A percentile compares a stretch with the other conserved stretches of the same genome.
Evolutionary conservation across 2,113 vertebrate genomes (phyloP).

Genomic region (Balaenoptera acutorostrata): DNA sequence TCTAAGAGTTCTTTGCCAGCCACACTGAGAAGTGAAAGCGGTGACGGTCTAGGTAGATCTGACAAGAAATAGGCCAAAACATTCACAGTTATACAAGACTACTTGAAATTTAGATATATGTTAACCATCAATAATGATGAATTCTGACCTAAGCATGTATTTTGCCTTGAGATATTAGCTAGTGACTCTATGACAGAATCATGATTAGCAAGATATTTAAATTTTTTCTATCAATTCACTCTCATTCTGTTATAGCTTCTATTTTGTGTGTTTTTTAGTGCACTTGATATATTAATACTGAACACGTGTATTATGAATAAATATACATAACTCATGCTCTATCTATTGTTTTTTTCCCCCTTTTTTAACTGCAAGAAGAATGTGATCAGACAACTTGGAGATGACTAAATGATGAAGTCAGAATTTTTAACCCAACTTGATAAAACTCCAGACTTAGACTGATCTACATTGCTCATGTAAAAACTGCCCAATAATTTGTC

Average conservation of each 20-base stretch:
- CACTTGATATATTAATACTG: background rate
- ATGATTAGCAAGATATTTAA: slow-evolving; percentile 2
- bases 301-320: slow-evolving; percentile 10
- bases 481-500: slow-evolving; percentile 1
- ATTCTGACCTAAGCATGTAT: slow-evolving; percentile 11
- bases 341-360: too few relatives aligned
- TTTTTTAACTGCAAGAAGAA: background rate
- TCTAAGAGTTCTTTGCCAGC: background rate
- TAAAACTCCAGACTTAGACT: background rate
- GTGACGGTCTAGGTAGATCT: background rate
- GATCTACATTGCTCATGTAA: background rate
- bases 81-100: slow-evolving; percentile 8
- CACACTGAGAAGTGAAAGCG: background rate
- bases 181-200: background rate
- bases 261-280: slow-evolving; percentile 12
- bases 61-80: background rate
- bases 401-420: slow-evolving; percentile 18
- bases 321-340: slow-evolving; percentile 1
- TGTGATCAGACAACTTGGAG: background rate
- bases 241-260: slow-evolving; percentile 6
- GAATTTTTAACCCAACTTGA: slow-evolving; percentile 27
- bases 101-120: slow-evolving; percentile 30
- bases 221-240: background rate
- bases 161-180: slow-evolving; percentile 19
- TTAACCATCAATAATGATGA: background rate